Base-by-base conservation (phyloP, 2,888 invertebrate genomes). In the Antitype chi region DNA sequence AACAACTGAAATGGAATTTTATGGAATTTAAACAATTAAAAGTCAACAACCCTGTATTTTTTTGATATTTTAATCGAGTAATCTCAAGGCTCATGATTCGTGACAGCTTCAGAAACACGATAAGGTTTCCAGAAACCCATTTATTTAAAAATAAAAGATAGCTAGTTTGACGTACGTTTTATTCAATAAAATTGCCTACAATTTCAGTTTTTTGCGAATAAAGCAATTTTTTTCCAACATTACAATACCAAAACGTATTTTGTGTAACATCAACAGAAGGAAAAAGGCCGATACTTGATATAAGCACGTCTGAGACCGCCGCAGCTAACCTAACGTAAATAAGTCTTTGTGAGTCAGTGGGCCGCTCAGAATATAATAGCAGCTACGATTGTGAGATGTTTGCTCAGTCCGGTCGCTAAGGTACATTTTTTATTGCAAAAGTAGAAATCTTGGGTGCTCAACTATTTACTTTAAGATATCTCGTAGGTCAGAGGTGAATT, bases 381-480 rank as follows among this genome's bases (percentile, higher is more conserved):
- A 23, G 62, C 23, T 25, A 47, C 32, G 17, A 47, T 60, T 63
- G 62, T 68, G 8, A 38, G 57, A 49, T n/a, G 68, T 71, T 85
- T 71, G 69, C 28, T 15, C 52, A 28, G 70, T 52, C 57, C 66
- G 43, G 17, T 13, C 25, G 28, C 23, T 69, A 5, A 23, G 23
- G 1, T 28, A 80, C 53, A 43, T 69, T 72, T 69, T 80, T 67
- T 67, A 70, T 69, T 49, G 23, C 13, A 63, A 70, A 83, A 70
- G 55, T 69, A 69, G 32, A 66, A 83, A 66, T 72, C 11, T 57
- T n/a, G 55, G n/a, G 43, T n/a, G 32, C 17, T 70, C 47, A 53
- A 60, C 68, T 81, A 76, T 71, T 81, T 71, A 74, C 63, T 59
- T 68, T 64, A 32, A 53, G 17, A 72, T 71, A 52, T 25, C 57